Base-by-base conservation (phyloP, 2,888 invertebrate species). In the Harpalus rufipes region DNA sequence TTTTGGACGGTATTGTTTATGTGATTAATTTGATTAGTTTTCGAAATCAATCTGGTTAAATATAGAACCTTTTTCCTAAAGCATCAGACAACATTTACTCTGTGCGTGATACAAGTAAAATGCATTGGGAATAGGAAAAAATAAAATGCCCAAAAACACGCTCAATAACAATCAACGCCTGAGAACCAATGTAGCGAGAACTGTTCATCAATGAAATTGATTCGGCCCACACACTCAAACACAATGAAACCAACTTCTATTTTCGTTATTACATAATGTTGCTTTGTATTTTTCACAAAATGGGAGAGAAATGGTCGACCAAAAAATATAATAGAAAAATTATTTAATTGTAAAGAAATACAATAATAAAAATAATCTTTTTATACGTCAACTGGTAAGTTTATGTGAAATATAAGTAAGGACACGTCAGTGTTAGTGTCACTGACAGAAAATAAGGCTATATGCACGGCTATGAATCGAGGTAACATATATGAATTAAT, bases 81-180 rank as follows among this genome's bases (percentile, higher is more conserved):
- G 44, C 44, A 44, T 5, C 44, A 44, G 44, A 44, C 44, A 44
- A 1, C 12, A 51, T 51, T 51, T 51, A 51, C 10, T 51, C 12
- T 51, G 44, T 51, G 44, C 44, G 44, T 51, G 44, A 51, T 51
- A 51, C 44, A 51, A 51, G 44, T 8, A 12, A 51, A 51, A 8
- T 51, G 44, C 44, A 51, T 51, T 51, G 44, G 44, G 44, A 51
- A 5, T 51, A 12, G 10, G 44, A 51, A 51, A 1, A 51, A 51
- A 51, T 51, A 51, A 51, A 51, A 51, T 51, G 44, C 44, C 44
- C 10, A 51, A 51, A 51, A 51, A 51, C 44, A 51, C 44, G 44
- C 44, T 51, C 44, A 51, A 51, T 51, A 51, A 51, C 44, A 51
- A 51, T 51, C 44, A 51, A 51, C 44, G 44, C 44, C 44, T 51